Evolutionary conservation across 2,888 invertebrate species (phyloP), one percentile per base, ranked within the genome.

Genomic region (Rosalia funebris): DNA sequence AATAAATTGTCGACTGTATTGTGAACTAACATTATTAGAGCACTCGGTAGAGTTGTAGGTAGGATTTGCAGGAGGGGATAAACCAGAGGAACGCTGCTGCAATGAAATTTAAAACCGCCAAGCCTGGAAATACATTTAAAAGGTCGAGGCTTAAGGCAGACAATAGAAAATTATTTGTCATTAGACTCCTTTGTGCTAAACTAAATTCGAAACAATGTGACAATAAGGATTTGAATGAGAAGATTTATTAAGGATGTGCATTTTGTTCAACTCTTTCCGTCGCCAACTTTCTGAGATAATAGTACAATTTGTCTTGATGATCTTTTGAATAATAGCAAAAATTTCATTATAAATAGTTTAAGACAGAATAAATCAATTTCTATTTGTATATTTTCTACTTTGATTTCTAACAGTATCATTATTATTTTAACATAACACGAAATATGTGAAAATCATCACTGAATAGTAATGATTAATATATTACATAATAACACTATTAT

Each of bases 121-220:
- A 14, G 41, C 16, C 25, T 42, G 48, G 32, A 44, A 57, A 48
- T 48, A 48, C 48, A 48, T 57, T 48, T 57, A 20, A 42, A 50
- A 50, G 57, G 57, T 57, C 57, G 57, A 44, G 50, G 44, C 37
- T 36, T 41, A 42, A 34, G 34, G 50, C 45, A 57, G 50, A 57
- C 50, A 57, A 57, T 57, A 50, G 57, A 50, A 57, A 57, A 57
- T 57, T 57, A 57, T 57, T 57, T 57, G 57, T 57, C 56, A 48
- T 57, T 57, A 57, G 56, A 39, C 48, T 47, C 57, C 50, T 57
- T 57, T 57, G 57, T 57, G 57, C 57, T 10, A 44, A 34, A 50
- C 50, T 47, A 47, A 57, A 57, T 47, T 41, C 47, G 50, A 50
- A 57, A 57, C 57, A 57, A 57, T 57, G 57, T 57, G 57, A 57